Evolutionary conservation across 2,113 vertebrate species (phyloP), one percentile per base, ranked within the genome.

Genomic region (Morone saxatilis): DNA sequence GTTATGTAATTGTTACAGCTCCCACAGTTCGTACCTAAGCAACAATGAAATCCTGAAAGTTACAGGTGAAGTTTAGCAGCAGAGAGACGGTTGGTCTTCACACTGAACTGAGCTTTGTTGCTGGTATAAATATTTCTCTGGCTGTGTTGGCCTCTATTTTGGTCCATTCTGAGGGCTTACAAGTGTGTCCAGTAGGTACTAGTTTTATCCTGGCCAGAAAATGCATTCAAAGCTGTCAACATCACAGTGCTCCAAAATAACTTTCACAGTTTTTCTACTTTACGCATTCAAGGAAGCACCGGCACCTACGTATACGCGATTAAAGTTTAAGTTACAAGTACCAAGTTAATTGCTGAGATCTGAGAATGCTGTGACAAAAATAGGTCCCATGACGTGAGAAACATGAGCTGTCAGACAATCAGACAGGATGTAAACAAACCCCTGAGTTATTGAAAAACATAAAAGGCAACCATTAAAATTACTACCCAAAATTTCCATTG

Each of bases 1-100:
- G 72, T 76, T 69, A 57, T 71, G 57, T 75, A 75, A 80, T 70
- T 77, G 78, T 62, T 56, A 11, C 54, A 7, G 13, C 60, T 53
- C 31, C 31, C 59, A 45, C 54, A 41, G 54, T 72, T 9, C 20
- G 54, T 38, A 40, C n/a, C 63, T 66, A 31, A 56, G 13, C 41
- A 20, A 4, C n/a, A n/a, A 17, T n/a, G 17, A 45, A 5, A 38
- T 59, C 14, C 13, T 57, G n/a, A 60, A 53, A 72, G 59, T 65
- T 59, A 1, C 25, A 45, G 45, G 43, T 60, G 47, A 40, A 51
- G 59, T 19, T 69, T 19, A 48, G 43, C 57, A 74, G 43, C 13
- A 12, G 19, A 31, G 22, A 56, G 51, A 9, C 0, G 1, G 6
- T 25, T 45, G 2, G 6, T 71, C 38, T 31, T 25, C 22, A 31